phyloP scores from a whole-genome alignment of 2,888 invertebrate genomes.

The Cephonodes hylas region DNA sequence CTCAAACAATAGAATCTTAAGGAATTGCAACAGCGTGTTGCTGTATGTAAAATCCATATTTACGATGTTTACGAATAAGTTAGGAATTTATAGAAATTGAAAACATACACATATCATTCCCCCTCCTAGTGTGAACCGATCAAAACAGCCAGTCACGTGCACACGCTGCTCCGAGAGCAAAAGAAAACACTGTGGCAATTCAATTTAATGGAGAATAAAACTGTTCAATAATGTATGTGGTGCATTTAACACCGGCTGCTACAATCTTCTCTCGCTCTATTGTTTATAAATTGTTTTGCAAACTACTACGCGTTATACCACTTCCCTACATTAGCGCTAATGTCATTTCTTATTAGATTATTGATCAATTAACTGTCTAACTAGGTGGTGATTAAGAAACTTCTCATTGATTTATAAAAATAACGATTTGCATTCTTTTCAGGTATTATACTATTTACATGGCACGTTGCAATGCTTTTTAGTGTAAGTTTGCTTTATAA shows the following conservation, averaged over 20 bases:
- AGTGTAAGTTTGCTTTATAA: background rate
- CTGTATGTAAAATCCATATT: no score
- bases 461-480: background rate
- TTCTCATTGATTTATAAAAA: background rate
- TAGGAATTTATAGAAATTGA: background rate
- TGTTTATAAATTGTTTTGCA: constrained; percentile 27
- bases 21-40: no score
- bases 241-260: constrained; percentile 20
- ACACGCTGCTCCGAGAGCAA: constrained; percentile 18
- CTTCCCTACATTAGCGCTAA: constrained; percentile 17
- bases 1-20: no score
- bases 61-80: no score
- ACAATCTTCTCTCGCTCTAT: constrained; percentile 28
- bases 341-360: constrained; percentile 21
- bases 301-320: constrained; percentile 31
- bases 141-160: constrained; percentile 25
- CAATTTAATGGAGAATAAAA: constrained; percentile 52
- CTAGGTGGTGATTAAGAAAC: constrained; percentile 12
- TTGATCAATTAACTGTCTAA: constrained; percentile 19
- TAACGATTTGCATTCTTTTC: background rate
- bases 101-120: background rate
- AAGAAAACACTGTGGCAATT: constrained; percentile 33
- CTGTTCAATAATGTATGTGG: constrained; percentile 61
- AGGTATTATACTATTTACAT: no score
- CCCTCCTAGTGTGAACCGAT: background rate